Percentiles rank a stretch among this genome's conserved stretches.
Conservation (phyloP, 2,113 vertebrate genomes). For the Urocitellus parryii region DNA sequence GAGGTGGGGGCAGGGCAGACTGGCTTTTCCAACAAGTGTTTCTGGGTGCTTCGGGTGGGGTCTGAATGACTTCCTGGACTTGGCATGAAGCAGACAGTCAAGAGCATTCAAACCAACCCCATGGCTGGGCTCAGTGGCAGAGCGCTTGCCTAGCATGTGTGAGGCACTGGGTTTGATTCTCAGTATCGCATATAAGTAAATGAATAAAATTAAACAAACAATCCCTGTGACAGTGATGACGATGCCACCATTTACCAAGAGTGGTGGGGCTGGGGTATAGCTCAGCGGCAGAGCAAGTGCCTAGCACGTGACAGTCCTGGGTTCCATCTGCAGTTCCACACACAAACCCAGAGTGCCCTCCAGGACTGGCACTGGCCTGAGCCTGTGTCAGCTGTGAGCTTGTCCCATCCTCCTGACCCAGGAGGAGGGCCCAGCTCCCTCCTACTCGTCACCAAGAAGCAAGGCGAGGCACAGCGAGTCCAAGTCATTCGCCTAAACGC, state of each 20-base stretch:
- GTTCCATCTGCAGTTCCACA: not conserved
- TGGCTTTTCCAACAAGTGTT: not conserved
- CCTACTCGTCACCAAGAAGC: not conserved
- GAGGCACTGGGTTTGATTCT: too few species aligned
- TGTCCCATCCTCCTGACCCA: not conserved
- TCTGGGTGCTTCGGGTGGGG: not conserved
- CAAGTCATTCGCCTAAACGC: accelerated
- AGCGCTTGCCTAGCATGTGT: too few species aligned
- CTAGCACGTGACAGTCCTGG: not conserved
- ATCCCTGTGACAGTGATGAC: accelerated
- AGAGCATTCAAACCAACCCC: too few species aligned
- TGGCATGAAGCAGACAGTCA: not conserved
- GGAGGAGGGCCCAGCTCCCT: not conserved
- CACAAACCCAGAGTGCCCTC: not conserved
- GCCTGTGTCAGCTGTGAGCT: not conserved
- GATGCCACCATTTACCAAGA: accelerated
- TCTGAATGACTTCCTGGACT: not conserved
- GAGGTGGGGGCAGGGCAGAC: not conserved
- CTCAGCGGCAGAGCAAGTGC: not conserved
- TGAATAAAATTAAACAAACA: too few species aligned
- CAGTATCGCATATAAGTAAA: too few species aligned
- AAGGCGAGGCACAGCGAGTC: not conserved
- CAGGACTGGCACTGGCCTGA: not conserved
- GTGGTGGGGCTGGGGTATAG: not conserved
- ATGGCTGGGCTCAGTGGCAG: too few species aligned